These are phyloP conservation scores for Paramormyrops hopkinsi DNA, from an alignment of 2,797 vertebrate species.

Conservation along the genomic window DNA sequence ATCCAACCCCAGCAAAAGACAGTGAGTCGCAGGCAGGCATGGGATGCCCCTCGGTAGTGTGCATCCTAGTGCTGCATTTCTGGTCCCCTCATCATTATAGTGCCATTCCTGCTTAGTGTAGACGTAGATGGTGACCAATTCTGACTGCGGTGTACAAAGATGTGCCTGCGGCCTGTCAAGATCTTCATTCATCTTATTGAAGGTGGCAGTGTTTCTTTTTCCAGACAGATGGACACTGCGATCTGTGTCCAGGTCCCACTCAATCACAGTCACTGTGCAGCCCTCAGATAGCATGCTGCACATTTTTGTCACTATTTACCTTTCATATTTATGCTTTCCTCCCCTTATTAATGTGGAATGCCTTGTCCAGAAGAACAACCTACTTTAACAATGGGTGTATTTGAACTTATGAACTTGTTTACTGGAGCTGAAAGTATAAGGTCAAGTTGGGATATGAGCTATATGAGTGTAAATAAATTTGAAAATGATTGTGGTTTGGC, in stretches of 20 bases:
- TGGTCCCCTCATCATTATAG: background rate
- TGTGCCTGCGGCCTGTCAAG: background rate
- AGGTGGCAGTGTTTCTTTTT: background rate
- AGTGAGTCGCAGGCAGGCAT: background rate
- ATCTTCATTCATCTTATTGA: constrained; percentile 6
- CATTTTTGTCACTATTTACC: background rate
- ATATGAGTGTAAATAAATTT: background rate
- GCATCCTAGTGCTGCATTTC: background rate
- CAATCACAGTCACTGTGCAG: constrained; percentile 6
- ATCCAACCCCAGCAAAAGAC: background rate
- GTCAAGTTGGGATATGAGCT: background rate
- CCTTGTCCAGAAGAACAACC: background rate
- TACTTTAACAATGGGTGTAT: background rate
- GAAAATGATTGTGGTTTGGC: background rate
- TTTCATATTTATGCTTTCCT: background rate
- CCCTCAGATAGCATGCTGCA: background rate
- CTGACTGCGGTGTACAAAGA: constrained; percentile 15
- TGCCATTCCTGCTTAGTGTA: constrained; percentile 15
- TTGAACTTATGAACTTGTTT: background rate
- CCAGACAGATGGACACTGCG: background rate
- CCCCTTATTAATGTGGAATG: background rate
- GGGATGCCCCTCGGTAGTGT: background rate
- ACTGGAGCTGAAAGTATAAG: background rate
- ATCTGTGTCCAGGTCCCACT: background rate
- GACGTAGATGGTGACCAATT: background rate